Base-by-base conservation (phyloP, 2,797 vertebrate species). In the Lepilemur ruficaudatus region DNA sequence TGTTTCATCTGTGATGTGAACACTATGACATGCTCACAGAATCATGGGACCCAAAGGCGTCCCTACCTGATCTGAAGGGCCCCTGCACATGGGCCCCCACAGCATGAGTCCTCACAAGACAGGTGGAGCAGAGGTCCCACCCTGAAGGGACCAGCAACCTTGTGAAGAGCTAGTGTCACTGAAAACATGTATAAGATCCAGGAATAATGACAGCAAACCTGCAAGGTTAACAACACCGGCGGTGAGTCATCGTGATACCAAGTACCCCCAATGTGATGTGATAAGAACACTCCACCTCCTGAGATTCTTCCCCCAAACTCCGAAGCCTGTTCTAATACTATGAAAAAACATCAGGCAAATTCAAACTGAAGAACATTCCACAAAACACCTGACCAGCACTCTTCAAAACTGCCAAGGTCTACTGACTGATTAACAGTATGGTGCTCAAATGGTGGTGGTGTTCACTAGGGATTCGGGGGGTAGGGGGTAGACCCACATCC, bases 181-280 rank as follows among this genome's bases (percentile, higher is more conserved):
- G 18, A 55, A 55, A 35, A 46, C 23, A 15, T 10, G 38, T 2
- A 15, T 15, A 12, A 32, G 84, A 48, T 38, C 38, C 28, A 48
- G 65, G 41, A 61, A 7, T 9, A 22, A 50, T 23, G 46, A 35
- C 4, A 14, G 23, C 4, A 57, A 85, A 59, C n/a, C 38, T 11
- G 13, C 70, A 18, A 43, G 43, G 63, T 79, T 46, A 67, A 43
- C 61, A 57, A n/a, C 76, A 15, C 5, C n/a, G 25, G 1, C 7
- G 46, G 7, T 9, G 15, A 25, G 18, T 22, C 85, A 14, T 0
- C 0, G 32, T 18, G 65, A 28, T 0, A 15, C 20, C 86, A 22
- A 10, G 7, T 0, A 0, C 7, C n/a, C 48, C 28, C 10, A 13
- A 35, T 0, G 15, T 0, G 5, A 65, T 0, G 2, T 4, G 3